A percentile compares a stretch with the other conserved stretches of the same genome.
Evolutionary conservation across 2,113 vertebrate genomes (phyloP).

Genomic region (Coracopsis vasa): DNA sequence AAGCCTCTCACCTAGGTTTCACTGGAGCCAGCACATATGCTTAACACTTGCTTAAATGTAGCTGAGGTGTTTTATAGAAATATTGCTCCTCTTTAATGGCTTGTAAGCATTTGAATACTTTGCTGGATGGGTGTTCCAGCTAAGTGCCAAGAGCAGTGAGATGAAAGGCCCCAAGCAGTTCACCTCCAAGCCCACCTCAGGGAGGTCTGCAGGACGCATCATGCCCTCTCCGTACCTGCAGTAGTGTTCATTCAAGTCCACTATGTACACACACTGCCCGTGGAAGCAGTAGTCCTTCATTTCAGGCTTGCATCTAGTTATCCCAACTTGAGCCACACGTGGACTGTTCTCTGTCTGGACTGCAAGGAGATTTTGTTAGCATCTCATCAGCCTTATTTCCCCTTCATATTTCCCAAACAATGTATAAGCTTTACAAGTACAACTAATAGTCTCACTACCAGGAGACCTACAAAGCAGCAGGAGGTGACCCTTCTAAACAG

Average conservation of each 20-base stretch:
- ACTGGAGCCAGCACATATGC: neutral
- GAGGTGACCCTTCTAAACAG: neutral
- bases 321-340: constrained; percentile 63
- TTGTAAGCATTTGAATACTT: neutral
- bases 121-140: neutral
- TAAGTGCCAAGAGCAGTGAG: neutral
- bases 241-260: constrained; percentile 68
- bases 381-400: too few relatives aligned
- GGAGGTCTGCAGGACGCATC: neutral
- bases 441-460: neutral
- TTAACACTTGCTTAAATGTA: neutral
- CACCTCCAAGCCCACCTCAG: neutral
- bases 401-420: neutral
- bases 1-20: neutral
- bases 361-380: constrained; percentile 27
- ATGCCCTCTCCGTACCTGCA: constrained; percentile 63
- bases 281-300: constrained; percentile 79
- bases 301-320: constrained; percentile 66
- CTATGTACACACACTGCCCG: constrained; percentile 74
- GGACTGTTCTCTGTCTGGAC: constrained; percentile 72
- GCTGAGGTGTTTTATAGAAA: neutral
- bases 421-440: neutral
- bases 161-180: neutral
- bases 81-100: neutral
- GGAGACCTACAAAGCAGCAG: neutral